phyloP scores from a whole-genome alignment of 1,140 invertebrate genomes.

The Drosophila suzukii region DNA sequence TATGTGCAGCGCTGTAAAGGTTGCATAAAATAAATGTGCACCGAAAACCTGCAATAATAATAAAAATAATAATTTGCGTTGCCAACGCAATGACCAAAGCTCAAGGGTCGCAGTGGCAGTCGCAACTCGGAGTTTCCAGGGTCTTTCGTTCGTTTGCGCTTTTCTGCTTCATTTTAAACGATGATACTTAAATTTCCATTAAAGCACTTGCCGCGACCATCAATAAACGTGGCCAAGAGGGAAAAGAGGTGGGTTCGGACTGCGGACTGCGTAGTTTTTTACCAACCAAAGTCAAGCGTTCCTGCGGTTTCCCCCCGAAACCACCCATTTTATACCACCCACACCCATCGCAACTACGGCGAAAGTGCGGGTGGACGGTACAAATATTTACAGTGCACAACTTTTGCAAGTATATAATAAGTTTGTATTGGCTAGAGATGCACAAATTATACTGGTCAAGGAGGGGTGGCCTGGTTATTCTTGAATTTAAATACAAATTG shows the following conservation, averaged over 20 bases:
- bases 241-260: background rate
- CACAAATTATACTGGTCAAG: slow-evolving; percentile 10
- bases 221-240: slow-evolving; percentile 61
- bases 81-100: slow-evolving; percentile 58
- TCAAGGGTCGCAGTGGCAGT: slow-evolving; percentile 56
- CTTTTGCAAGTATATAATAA: slow-evolving; percentile 60
- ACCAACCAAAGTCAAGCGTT: slow-evolving; percentile 69
- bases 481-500: slow-evolving; percentile 16
- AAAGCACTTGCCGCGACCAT: slow-evolving; percentile 78
- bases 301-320: slow-evolving; percentile 53
- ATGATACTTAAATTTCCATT: slow-evolving; percentile 83
- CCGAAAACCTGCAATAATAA: slow-evolving; percentile 65
- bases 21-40: slow-evolving; percentile 77
- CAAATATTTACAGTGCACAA: slow-evolving; percentile 76
- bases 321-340: slow-evolving; percentile 1
- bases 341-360: background rate
- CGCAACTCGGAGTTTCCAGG: slow-evolving; percentile 16
- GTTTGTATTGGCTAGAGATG: slow-evolving; percentile 60
- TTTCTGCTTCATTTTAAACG: slow-evolving; percentile 80
- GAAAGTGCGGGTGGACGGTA: slow-evolving; percentile 39
- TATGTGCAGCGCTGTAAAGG: slow-evolving; percentile 68
- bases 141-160: slow-evolving; percentile 49
- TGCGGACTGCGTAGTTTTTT: slow-evolving; percentile 52
- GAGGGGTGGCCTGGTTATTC: background rate
- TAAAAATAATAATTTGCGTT: slow-evolving; percentile 75